Evolutionary conservation across 1,140 invertebrate species (phyloP), one percentile per base, ranked within the genome.

Genomic region (Berghia stephanieae): DNA sequence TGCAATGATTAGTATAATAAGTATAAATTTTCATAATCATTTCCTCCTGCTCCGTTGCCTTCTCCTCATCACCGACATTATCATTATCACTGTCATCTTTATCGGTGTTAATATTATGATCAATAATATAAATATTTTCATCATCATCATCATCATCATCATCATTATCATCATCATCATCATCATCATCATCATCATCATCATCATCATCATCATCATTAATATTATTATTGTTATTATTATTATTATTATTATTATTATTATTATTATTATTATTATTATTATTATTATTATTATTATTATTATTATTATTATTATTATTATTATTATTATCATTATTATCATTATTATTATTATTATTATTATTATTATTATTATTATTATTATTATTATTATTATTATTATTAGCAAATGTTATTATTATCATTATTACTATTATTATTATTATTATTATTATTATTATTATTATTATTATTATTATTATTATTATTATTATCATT

Each of bases 341-440:
- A 44, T 42, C 24, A 71, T 31, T 43, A 44, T 31, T 71, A 46
- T 3, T 43, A 46, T 42, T 71, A 6, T 42, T 46, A 44, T 3
- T 71, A 71, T 21, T 16, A 55, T 75, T 75, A 68, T 43, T 69
- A 43, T 34, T n/a, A 69, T 55, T 79, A 67, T 49, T 66, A 67
- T 57, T 63, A 67, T 57, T 69, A 73, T 74, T 79, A 75, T 73
- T 52, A 60, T 68, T 38, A 74, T 73, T 42, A 79, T 52, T 79
- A 69, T 46, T 40, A 63, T 69, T 69, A 66, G 16, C n/a, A 68
- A 71, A 8, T 46, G 27, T 46, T 46, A 71, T 42, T 24, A 71
- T 31, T 46, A 71, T 42, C 34, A 71, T 42, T 46, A 71, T 16
- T 46, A 44, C 13, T 46, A 71, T 42, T 46, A 43, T 27, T 46